Conservation (phyloP, 2,888 invertebrate species). For the Poecilobothrus nobilitatus region DNA sequence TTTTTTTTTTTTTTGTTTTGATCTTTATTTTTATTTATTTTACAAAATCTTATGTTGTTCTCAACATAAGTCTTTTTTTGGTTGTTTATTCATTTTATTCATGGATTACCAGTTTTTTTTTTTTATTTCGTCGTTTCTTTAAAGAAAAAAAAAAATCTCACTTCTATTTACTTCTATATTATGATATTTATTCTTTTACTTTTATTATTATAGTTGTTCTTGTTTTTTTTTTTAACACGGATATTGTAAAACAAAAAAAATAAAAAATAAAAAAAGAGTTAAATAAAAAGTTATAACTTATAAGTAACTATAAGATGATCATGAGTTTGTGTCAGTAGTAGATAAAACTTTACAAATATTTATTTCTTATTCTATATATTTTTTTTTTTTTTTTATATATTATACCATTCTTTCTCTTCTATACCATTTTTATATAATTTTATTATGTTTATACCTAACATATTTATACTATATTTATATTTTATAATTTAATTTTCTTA, state of each 20-base stretch:
- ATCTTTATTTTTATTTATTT: too few relatives aligned
- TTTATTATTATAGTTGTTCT: neutral
- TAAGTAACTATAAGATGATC: neutral
- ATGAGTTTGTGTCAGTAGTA: neutral
- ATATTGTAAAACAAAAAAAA: too few relatives aligned
- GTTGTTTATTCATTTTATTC: neutral
- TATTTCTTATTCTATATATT: neutral
- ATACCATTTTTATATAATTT: neutral
- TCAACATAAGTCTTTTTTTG: neutral
- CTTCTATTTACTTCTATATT: too few relatives aligned
- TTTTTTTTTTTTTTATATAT: neutral
- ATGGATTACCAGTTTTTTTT: slow-evolving; percentile 1
- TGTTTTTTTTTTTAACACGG: neutral
- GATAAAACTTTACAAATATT: neutral
- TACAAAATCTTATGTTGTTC: neutral
- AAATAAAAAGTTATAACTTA: neutral
- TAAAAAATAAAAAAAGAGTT: too few relatives aligned
- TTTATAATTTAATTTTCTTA: neutral
- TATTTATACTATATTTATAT: neutral
- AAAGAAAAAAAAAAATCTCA: too few relatives aligned
- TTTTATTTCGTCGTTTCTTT: neutral
- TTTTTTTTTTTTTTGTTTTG: too few relatives aligned
- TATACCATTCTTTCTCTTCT: neutral
- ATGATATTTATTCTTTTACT: too few relatives aligned
- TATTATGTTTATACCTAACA: neutral